Evolutionary conservation across 2,797 vertebrate genomes (phyloP).

Genomic region (Coregonus ussuriensis): DNA sequence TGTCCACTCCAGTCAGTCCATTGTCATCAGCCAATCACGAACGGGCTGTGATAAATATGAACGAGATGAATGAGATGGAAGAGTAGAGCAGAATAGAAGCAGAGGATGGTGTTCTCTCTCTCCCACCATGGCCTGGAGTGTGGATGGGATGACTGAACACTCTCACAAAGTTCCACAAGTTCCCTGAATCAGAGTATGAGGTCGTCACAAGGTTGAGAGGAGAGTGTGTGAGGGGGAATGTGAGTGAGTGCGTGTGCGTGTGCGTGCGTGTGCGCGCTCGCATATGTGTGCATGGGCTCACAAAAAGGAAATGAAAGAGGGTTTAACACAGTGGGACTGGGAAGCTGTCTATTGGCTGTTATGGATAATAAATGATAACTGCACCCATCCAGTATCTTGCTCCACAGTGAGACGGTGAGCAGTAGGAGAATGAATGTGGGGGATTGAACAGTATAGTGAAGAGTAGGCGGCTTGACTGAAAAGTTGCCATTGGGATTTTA

Average conservation of each 20-base stretch:
- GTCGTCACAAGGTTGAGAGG: constrained; percentile 28
- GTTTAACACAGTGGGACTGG: background rate
- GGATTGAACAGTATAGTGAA: constrained; percentile 38
- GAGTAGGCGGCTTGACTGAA: constrained; percentile 64
- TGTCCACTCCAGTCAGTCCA: too few species aligned
- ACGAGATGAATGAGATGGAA: constrained; percentile 10
- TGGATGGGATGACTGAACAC: constrained; percentile 19
- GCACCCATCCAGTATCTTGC: background rate
- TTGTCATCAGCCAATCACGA: background rate
- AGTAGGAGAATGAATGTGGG: background rate
- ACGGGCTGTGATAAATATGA: constrained; percentile 22
- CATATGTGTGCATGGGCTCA: background rate
- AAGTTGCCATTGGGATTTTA: constrained; percentile 48
- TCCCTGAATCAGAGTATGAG: constrained; percentile 9
- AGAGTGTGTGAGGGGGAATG: background rate
- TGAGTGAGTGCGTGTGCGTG: too few species aligned
- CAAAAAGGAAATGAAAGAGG: background rate
- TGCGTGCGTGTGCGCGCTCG: too few species aligned
- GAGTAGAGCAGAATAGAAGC: too few species aligned
- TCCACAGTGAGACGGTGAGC: constrained; percentile 3
- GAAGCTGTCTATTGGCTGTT: background rate
- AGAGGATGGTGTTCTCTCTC: constrained; percentile 5
- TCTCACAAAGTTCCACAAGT: background rate
- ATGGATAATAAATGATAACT: background rate
- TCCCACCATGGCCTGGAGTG: constrained; percentile 42